phyloP scores from a whole-genome alignment of 2,797 vertebrate genomes.

The Falco naumanni region DNA sequence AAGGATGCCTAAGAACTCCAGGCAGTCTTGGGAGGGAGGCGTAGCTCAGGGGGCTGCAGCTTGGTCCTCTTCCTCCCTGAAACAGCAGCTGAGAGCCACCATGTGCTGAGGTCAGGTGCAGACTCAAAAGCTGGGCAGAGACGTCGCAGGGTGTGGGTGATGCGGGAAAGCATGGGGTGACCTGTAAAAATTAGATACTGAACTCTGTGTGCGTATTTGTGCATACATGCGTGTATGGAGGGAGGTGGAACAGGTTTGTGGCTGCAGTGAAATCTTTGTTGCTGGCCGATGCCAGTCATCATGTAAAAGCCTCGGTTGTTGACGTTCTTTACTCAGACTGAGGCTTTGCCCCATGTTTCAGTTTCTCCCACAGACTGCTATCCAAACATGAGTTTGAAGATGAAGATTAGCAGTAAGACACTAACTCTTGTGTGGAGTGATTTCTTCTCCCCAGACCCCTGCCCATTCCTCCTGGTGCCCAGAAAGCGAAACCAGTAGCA shows the following conservation, averaged over 20 bases:
- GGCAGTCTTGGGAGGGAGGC: neutral
- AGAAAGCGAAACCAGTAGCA: neutral
- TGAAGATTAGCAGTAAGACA: neutral
- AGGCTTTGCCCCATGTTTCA: neutral
- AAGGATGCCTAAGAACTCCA: neutral
- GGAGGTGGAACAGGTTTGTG: constrained; percentile 47
- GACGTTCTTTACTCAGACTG: neutral
- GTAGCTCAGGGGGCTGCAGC: neutral
- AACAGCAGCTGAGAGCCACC: neutral
- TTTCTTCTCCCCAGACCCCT: neutral
- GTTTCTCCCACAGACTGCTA: constrained; percentile 38
- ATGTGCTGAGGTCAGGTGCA: neutral
- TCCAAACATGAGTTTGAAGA: constrained; percentile 5
- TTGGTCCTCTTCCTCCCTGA: neutral
- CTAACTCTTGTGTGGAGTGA: neutral
- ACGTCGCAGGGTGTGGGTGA: fast-evolving
- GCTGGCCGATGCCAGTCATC: neutral
- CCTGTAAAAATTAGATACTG: neutral
- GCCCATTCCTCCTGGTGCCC: neutral
- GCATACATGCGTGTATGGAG: neutral
- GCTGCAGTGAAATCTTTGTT: constrained; percentile 10
- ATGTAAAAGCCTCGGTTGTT: neutral
- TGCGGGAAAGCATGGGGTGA: neutral
- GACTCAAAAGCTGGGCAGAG: neutral
- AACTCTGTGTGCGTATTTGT: neutral